These are phyloP conservation scores for Alectura lathami DNA, from an alignment of 2,113 vertebrate species.

Conservation along the genomic window DNA sequence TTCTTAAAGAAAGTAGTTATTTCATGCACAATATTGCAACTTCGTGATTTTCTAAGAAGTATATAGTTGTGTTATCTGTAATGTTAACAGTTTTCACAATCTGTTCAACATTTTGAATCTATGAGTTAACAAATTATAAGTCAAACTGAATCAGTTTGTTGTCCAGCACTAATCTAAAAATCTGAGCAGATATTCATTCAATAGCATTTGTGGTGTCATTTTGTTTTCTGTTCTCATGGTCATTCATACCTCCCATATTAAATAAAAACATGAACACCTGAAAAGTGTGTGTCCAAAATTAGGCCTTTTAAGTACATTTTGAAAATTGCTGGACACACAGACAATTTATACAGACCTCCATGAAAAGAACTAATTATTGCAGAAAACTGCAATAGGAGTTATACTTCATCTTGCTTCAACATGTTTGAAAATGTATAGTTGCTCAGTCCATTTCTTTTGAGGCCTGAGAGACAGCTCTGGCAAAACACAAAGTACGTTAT, in stretches of 20 bases:
- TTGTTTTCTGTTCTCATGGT: not conserved
- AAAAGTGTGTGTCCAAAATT: not conserved
- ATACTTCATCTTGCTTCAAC: not conserved
- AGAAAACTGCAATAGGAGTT: not conserved
- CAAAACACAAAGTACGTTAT: not conserved
- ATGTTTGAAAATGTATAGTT: not conserved
- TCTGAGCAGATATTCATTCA: not conserved
- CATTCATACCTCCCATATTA: not conserved
- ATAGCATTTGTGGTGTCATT: not conserved
- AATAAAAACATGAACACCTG: not conserved
- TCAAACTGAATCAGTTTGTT: constrained; percentile 47
- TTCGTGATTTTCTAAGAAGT: constrained; percentile 74
- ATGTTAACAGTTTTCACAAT: constrained; percentile 58
- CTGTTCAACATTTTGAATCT: constrained; percentile 18
- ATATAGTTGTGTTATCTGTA: constrained; percentile 70
- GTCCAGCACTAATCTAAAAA: not conserved
- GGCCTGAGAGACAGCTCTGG: not conserved
- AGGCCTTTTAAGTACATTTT: not conserved
- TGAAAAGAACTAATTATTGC: not conserved
- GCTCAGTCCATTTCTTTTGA: rapidly evolving
- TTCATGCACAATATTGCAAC: constrained; percentile 65
- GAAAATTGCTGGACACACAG: not conserved
- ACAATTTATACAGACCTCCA: not conserved
- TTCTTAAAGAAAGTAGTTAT: constrained; percentile 75
- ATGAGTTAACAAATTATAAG: not conserved